Conservation (phyloP, 30 jellyfish, hydroid and myxozoan genomes). For the Cassiopea xamachana region DNA sequence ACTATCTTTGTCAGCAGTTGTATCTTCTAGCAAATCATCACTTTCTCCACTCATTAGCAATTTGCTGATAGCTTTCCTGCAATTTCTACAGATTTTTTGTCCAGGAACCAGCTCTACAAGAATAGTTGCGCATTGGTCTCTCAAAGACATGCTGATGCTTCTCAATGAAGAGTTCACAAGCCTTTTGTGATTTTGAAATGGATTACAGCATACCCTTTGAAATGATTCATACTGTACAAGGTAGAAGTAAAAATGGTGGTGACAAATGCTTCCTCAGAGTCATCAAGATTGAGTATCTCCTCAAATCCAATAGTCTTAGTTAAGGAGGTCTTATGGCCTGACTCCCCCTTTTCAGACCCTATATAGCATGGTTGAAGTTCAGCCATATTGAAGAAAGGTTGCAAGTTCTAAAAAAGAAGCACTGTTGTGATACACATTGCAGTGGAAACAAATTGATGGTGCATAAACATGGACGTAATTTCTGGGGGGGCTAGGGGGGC, state of each 20-base stretch:
- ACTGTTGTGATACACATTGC: neutral
- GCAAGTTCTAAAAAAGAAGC: neutral
- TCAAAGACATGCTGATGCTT: slow-evolving; percentile 5
- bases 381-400: neutral
- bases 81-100: neutral
- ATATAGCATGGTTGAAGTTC: slow-evolving; percentile 2
- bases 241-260: neutral
- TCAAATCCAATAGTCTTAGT: neutral
- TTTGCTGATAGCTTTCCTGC: slow-evolving; percentile 10
- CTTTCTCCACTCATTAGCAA: neutral
- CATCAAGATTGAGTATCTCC: neutral
- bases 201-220: slow-evolving; percentile 7
- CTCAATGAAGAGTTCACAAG: neutral
- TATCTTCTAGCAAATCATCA: slow-evolving; percentile 19
- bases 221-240: slow-evolving; percentile 6
- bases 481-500: too few species aligned
- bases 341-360: neutral
- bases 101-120: neutral
- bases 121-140: neutral
- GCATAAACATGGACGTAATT: too few species aligned
- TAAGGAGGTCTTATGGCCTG: neutral
- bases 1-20: too few species aligned
- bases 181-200: neutral
- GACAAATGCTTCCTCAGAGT: slow-evolving; percentile 14
- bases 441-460: neutral